These are phyloP conservation scores for Etheostoma perlongum DNA, from an alignment of 2,797 vertebrate genomes.

Conservation along the genomic window DNA sequence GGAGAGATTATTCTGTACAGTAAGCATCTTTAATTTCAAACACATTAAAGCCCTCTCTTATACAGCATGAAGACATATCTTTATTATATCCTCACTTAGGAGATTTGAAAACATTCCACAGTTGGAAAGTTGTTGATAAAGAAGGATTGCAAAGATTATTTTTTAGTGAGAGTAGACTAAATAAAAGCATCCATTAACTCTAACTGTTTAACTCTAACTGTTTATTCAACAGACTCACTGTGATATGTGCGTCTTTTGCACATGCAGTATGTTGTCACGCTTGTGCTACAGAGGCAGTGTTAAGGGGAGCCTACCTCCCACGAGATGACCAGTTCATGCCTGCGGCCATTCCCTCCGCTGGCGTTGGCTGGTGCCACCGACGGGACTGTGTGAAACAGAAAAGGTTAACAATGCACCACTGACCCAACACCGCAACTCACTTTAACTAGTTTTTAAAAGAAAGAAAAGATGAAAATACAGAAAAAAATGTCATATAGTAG, in stretches of 20 bases:
- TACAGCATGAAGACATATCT: background rate
- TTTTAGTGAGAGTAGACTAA: background rate
- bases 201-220: background rate
- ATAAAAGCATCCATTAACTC: constrained; percentile 11
- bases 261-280: constrained; percentile 4
- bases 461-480: background rate
- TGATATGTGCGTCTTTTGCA: constrained; percentile 42
- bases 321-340: constrained; percentile 96
- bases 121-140: background rate
- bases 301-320: constrained; percentile 92
- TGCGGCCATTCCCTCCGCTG: constrained; percentile 94
- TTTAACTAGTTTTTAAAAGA: constrained; percentile 12
- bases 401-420: constrained; percentile 44
- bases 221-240: constrained; percentile 23
- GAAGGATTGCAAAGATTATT: background rate
- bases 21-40: constrained; percentile 7
- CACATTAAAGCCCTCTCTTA: constrained; percentile 8
- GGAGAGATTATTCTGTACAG: background rate
- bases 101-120: constrained; percentile 5
- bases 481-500: background rate
- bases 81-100: background rate
- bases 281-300: constrained; percentile 17
- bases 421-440: constrained; percentile 12
- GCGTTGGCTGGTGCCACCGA: constrained; percentile 94
- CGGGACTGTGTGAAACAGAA: constrained; percentile 87